phyloP scores from a whole-genome alignment of 2,797 vertebrate genomes.

The Harpagifer antarcticus region DNA sequence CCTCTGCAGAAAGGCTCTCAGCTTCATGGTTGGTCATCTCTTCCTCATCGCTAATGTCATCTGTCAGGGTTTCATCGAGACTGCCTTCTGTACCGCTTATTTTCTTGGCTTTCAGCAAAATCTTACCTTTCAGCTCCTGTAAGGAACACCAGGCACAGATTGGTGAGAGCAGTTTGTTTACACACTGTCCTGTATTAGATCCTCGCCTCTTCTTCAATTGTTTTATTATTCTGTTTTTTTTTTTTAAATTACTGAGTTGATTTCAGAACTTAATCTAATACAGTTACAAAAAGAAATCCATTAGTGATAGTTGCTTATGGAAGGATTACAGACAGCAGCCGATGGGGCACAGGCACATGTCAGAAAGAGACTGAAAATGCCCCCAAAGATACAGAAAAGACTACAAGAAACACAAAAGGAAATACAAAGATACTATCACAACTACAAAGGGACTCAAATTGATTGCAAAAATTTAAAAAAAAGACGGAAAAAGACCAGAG shows the following conservation, averaged over 20 bases:
- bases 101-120: conserved; percentile 95
- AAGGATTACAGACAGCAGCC: no score
- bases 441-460: no score
- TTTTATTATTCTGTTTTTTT: background rate
- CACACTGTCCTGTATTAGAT: background rate
- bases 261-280: background rate
- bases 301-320: background rate
- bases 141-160: background rate
- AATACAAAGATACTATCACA: no score
- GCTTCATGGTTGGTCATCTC: conserved; percentile 81
- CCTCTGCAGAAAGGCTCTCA: conserved; percentile 70
- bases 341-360: no score
- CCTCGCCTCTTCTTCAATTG: background rate
- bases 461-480: no score
- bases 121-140: conserved; percentile 91
- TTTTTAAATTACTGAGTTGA: background rate
- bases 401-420: no score
- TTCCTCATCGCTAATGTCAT: conserved; percentile 88
- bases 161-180: background rate
- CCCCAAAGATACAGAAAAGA: no score
- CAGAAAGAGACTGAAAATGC: no score
- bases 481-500: no score
- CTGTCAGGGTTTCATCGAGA: conserved; percentile 72
- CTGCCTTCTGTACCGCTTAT: conserved; percentile 81
- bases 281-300: background rate